Evolutionary conservation across 2,888 invertebrate species (phyloP).

Genomic region (Patella pellucida): DNA sequence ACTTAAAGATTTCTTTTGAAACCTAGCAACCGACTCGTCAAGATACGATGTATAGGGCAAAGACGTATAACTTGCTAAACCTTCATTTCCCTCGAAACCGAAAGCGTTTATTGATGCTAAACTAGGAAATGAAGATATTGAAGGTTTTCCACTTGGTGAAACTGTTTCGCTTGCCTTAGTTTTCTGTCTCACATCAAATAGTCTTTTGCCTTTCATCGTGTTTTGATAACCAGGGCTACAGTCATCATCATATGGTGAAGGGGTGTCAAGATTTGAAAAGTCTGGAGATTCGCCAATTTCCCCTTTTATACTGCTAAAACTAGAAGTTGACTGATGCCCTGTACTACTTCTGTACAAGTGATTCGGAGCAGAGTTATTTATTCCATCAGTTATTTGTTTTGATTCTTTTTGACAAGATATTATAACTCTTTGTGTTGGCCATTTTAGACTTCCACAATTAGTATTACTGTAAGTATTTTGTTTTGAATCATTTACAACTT

Average conservation of each 20-base stretch:
- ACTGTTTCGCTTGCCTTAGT: no score
- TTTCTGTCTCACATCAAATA: background rate
- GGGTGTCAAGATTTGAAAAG: background rate
- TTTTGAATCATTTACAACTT: no score
- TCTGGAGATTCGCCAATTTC: slow-evolving; percentile 7
- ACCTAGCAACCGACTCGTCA: background rate
- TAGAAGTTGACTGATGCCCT: slow-evolving; percentile 1
- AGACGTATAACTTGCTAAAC: slow-evolving; percentile 1
- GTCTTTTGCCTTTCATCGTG: background rate
- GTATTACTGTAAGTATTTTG: background rate
- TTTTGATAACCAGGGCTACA: background rate
- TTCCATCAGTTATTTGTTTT: background rate
- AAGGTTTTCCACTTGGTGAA: background rate
- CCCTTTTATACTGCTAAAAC: slow-evolving; percentile 6
- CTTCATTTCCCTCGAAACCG: background rate
- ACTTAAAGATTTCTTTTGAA: background rate
- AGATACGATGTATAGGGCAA: background rate
- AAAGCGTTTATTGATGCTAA: background rate
- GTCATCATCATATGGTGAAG: slow-evolving; percentile 4
- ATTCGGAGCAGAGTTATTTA: background rate
- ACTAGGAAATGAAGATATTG: slow-evolving; percentile 1
- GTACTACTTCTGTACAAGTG: background rate
- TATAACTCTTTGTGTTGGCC: slow-evolving; percentile 5
- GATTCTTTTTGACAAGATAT: background rate
- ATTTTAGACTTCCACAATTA: background rate